These are phyloP conservation scores for Gryllus bimaculatus DNA, from an alignment of 1,140 invertebrate genomes.

Conservation along the genomic window DNA sequence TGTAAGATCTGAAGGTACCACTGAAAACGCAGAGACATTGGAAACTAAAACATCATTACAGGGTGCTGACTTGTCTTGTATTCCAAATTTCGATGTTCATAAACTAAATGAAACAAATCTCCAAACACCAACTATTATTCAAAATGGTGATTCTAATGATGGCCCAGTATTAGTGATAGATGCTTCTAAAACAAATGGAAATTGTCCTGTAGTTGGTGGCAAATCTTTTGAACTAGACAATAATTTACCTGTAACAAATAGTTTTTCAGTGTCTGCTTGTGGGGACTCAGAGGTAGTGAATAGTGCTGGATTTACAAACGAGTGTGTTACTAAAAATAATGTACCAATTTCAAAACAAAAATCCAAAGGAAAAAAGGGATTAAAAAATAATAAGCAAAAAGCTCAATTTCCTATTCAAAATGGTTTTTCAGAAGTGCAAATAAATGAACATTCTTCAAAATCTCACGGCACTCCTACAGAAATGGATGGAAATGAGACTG, in stretches of 20 bases:
- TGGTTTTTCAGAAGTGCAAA: neutral
- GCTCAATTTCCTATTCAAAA: neutral
- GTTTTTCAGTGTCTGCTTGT: neutral
- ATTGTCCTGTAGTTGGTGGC: neutral
- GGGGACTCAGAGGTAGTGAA: neutral
- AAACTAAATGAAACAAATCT: neutral
- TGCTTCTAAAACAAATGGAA: neutral
- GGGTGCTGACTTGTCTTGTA: neutral
- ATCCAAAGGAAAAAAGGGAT: neutral
- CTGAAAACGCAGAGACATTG: neutral
- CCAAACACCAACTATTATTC: neutral
- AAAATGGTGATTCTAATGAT: neutral
- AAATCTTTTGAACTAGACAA: neutral
- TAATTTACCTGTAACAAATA: neutral
- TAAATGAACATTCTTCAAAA: neutral
- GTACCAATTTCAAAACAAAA: neutral
- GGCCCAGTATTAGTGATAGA: neutral
- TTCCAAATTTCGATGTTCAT: neutral
- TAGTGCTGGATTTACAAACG: neutral
- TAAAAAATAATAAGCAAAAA: neutral
- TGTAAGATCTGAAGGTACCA: neutral
- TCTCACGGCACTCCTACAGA: neutral
- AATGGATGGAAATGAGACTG: slow-evolving; percentile 12
- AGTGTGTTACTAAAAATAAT: neutral
- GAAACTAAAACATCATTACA: no score